These are phyloP conservation scores for Cirrhinus molitorella DNA, from an alignment of 2,797 vertebrate species.

Conservation along the genomic window DNA sequence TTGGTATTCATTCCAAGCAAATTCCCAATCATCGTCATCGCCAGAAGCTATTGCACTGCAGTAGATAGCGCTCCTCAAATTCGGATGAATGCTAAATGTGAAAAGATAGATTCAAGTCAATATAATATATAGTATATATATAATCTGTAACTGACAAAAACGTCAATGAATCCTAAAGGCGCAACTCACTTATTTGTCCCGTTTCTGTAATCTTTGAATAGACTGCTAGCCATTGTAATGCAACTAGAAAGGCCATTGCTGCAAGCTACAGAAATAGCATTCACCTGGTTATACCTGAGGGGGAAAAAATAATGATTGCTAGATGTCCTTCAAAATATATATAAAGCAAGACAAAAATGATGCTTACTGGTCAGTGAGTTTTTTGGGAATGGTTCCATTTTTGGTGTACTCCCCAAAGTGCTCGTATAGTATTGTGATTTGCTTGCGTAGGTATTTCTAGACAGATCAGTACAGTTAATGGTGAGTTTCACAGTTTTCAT, in stretches of 20 bases:
- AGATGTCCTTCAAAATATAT: not conserved
- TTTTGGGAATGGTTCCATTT: rapidly evolving
- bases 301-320: slow-evolving; percentile 20
- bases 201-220: slow-evolving; percentile 70
- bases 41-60: slow-evolving; percentile 87
- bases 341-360: not conserved
- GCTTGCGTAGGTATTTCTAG: slow-evolving; percentile 83
- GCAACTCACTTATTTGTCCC: slow-evolving; percentile 39
- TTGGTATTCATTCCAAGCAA: slow-evolving; percentile 80
- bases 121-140: not conserved
- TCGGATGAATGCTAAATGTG: slow-evolving; percentile 80
- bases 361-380: slow-evolving; percentile 85
- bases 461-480: slow-evolving; percentile 43
- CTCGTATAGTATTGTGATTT: slow-evolving; percentile 77
- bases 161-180: not conserved
- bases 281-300: slow-evolving; percentile 73
- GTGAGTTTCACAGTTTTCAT: not conserved
- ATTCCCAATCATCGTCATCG: slow-evolving; percentile 84
- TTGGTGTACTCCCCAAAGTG: slow-evolving; percentile 68
- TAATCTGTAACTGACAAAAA: not conserved
- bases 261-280: slow-evolving; percentile 74
- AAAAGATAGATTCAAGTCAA: not conserved
- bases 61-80: slow-evolving; percentile 86
- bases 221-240: slow-evolving; percentile 59
- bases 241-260: slow-evolving; percentile 71